Evolutionary conservation across 2,113 vertebrate genomes (phyloP).

Genomic region (Varanus salvator): DNA sequence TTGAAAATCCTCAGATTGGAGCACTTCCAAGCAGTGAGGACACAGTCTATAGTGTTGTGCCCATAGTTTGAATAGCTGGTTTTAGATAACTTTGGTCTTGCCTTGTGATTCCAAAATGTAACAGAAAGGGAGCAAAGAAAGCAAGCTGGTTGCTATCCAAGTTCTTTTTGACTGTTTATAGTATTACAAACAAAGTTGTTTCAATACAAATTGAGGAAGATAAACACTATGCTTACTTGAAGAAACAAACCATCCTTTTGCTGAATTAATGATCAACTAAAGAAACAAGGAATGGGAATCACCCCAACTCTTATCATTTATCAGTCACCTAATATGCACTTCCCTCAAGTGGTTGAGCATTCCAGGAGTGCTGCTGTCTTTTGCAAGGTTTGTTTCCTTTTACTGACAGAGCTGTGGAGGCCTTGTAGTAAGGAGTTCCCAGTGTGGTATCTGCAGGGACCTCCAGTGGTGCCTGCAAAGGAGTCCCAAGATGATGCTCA

Average conservation of each 20-base stretch:
- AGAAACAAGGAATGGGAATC: background rate
- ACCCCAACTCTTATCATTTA: background rate
- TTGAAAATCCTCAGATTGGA: too few species aligned
- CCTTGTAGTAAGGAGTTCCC: too few species aligned
- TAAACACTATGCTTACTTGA: background rate
- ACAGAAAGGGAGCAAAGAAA: too few species aligned
- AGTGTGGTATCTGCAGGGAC: too few species aligned
- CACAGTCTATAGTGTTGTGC: too few species aligned
- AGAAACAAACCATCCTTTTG: background rate
- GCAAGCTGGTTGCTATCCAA: background rate
- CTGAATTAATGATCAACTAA: background rate
- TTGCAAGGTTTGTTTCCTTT: too few species aligned
- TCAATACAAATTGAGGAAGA: background rate
- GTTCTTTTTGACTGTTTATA: background rate
- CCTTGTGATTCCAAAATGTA: background rate
- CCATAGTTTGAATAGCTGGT: constrained; percentile 40
- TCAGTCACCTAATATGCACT: background rate
- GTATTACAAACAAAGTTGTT: background rate
- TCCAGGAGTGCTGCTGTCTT: background rate
- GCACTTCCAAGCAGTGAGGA: too few species aligned
- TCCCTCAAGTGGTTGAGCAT: background rate
- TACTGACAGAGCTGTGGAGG: too few species aligned
- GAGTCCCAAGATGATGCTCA: too few species aligned
- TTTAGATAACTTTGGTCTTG: background rate
- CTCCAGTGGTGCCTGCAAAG: too few species aligned